Base-by-base conservation (phyloP, 2,797 vertebrate genomes). In the Pipistrellus nathusii region DNA sequence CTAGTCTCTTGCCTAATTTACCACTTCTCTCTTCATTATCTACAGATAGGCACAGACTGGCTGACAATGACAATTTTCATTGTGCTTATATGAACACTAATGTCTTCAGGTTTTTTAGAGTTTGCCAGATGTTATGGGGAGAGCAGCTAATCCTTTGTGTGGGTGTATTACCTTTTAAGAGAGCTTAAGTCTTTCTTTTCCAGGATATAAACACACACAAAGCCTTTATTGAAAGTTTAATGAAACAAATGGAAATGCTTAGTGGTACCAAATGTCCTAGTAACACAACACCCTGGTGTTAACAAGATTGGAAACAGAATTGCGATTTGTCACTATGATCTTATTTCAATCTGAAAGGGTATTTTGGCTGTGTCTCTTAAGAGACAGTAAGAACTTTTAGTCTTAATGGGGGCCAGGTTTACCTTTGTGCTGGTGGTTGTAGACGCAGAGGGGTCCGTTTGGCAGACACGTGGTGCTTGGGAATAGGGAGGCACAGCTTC, bases 241-340 rank as follows among this genome's bases (percentile, higher is more conserved):
- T 93, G 77, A 95, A 92, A 95, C 93, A 92, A 96, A 95, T 88
- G 93, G 94, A 94, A 83, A 35, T 4, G 20, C 62, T 81, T 83
- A 84, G 82, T 86, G 90, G 94, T 86, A 77, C 83, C 21, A 1
- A 86, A 8, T 89, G 68, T 83, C 91, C 91, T 51, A 85, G 94
- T 62, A 94, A 91, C 71, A 83, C 88, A 94, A 80, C 83, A 87
- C 64, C 44, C 53, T 80, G 75, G 80, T 96, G 91, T 94, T 96
- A 93, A 93, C 81, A 96, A 68, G 91, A 93, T 93, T 95, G 91
- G 91, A 83, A 96, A 91, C 62, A 92, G 89, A 96, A 89, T 92
- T 93, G 46, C 32, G 10, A 68, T 86, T 91, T 95, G 90, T 94
- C 86, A 72, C 84, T 69, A 30, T 81, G 89, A 73, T 95, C 59